A percentile compares a stretch with the other conserved stretches of the same genome.
Conservation (phyloP, 2,888 invertebrate genomes). For the Oxytorus armatus region DNA sequence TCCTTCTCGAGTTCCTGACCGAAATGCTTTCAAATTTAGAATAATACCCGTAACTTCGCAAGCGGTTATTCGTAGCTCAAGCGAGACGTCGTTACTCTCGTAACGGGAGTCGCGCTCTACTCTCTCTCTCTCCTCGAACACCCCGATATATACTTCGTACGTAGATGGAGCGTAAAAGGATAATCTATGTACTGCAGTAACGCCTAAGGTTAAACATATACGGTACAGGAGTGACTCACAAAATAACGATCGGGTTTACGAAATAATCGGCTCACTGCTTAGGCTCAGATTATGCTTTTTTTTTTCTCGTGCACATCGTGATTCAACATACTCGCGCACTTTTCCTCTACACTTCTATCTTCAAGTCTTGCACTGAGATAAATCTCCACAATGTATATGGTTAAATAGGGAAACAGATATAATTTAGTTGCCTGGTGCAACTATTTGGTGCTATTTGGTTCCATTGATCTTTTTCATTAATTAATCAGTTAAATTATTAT, state of each 20-base stretch:
- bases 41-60: constrained; percentile 59
- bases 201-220: not conserved
- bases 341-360: not conserved
- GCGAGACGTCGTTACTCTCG: constrained; percentile 62
- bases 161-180: constrained; percentile 53
- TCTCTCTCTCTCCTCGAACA: constrained; percentile 45
- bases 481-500: too few relatives aligned
- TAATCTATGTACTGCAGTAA: constrained; percentile 42
- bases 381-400: too few relatives aligned
- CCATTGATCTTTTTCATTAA: too few relatives aligned
- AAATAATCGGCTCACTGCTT: not conserved
- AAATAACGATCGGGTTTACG: constrained; percentile 23
- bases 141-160: constrained; percentile 41
- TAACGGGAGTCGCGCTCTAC: constrained; percentile 38
- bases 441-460: too few relatives aligned
- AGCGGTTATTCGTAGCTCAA: constrained; percentile 57
- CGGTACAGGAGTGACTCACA: constrained; percentile 16
- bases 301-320: not conserved
- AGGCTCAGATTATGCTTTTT: not conserved
- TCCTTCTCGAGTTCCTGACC: constrained; percentile 27
- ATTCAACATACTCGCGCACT: not conserved
- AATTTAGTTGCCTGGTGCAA: too few relatives aligned
- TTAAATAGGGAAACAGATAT: too few relatives aligned
- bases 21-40: constrained; percentile 63
- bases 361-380: not conserved